Percentiles rank a stretch among this genome's conserved stretches.
Evolutionary conservation across 2,113 vertebrate genomes (phyloP).

Genomic region (Bothrops jararaca): DNA sequence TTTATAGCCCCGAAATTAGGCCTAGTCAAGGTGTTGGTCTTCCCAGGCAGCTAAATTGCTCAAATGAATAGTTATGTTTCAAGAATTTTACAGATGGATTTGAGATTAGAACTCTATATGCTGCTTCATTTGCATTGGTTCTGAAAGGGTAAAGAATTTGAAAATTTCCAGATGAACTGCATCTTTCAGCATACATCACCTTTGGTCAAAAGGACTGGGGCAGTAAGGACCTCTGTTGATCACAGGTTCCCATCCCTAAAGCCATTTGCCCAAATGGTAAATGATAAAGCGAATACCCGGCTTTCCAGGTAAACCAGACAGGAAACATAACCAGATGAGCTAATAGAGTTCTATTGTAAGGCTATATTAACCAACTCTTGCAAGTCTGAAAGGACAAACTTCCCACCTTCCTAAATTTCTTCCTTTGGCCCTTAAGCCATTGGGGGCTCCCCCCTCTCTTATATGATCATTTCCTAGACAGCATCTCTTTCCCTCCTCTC

Average conservation of each 20-base stretch:
- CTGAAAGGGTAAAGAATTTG: neutral
- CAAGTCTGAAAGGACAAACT: neutral
- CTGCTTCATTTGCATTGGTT: neutral
- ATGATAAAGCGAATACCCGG: neutral
- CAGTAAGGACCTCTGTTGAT: neutral
- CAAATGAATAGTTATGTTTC: neutral
- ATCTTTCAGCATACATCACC: neutral
- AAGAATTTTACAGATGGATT: neutral
- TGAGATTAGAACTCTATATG: neutral
- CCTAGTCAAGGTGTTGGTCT: neutral
- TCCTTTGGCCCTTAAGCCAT: neutral
- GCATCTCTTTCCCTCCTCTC: neutral
- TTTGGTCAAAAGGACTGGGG: neutral
- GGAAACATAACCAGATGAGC: neutral
- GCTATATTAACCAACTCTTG: neutral
- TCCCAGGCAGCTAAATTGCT: neutral
- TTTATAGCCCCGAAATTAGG: neutral
- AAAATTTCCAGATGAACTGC: neutral
- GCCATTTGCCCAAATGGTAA: neutral
- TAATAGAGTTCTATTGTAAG: neutral
- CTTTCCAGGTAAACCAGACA: neutral
- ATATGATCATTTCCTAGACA: neutral
- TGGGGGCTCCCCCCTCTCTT: neutral
- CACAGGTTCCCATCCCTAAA: neutral
- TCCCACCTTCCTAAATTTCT: neutral